A percentile compares a stretch with the other conserved stretches of the same genome.
Evolutionary conservation across 2,797 vertebrate species (phyloP).

Genomic region (Margarornis squamiger): DNA sequence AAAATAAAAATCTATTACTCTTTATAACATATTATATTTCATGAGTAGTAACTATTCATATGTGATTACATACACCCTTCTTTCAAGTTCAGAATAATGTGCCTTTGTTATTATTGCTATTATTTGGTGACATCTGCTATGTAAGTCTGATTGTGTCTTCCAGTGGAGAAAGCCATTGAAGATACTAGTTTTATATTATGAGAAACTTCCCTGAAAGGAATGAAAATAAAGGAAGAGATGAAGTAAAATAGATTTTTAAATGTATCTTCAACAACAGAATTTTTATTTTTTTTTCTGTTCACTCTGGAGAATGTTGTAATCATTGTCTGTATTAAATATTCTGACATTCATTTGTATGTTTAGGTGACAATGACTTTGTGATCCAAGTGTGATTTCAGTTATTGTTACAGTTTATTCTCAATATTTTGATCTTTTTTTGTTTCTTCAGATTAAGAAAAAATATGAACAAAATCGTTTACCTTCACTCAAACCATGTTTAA

Average conservation of each 20-base stretch:
- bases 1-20: neutral
- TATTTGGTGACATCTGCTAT: neutral
- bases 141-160: neutral
- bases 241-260: neutral
- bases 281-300: neutral
- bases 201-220: neutral
- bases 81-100: neutral
- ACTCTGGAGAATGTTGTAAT: neutral
- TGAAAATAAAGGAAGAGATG: neutral
- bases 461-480: neutral
- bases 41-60: neutral
- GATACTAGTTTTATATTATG: neutral
- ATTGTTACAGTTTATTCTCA: neutral
- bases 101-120: neutral
- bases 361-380: neutral
- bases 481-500: neutral
- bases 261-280: neutral
- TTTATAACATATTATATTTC: neutral
- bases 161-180: neutral
- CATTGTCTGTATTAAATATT: neutral
- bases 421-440: neutral
- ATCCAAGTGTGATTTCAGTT: neutral
- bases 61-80: neutral
- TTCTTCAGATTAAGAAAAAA: neutral
- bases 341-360: neutral